Conservation (phyloP, 30 jellyfish, hydroid and myxozoan genomes). For the Nemopilema nomurai region DNA sequence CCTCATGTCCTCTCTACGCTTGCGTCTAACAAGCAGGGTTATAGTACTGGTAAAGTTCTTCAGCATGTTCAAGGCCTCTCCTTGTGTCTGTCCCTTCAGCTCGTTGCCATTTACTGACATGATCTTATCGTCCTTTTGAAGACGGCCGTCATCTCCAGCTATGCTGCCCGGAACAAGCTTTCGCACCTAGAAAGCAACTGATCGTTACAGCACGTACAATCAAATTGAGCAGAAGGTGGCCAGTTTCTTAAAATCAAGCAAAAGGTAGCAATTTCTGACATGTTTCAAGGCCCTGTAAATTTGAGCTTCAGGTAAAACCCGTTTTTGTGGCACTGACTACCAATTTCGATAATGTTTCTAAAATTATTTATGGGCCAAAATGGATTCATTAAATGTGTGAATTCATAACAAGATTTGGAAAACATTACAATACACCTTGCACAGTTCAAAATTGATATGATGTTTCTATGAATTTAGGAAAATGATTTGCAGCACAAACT, state of each 20-base stretch:
- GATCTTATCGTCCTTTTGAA: conserved; percentile 66
- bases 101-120: conserved; percentile 72
- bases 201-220: background rate
- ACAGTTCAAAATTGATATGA: no score
- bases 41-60: conserved; percentile 74
- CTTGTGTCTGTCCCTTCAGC: conserved; percentile 76
- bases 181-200: conserved; percentile 72
- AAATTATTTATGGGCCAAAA: no score
- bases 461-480: no score
- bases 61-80: conserved; percentile 83
- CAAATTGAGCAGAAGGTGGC: no score
- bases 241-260: background rate
- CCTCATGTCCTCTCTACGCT: conserved; percentile 25
- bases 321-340: no score
- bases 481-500: no score
- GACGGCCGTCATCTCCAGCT: conserved; percentile 88
- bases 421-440: no score
- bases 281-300: background rate
- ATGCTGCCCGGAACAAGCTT: conserved; percentile 89
- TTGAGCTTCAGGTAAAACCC: no score
- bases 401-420: no score
- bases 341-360: no score
- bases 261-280: background rate
- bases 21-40: conserved; percentile 56
- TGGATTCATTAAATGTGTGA: no score